Percentiles rank a stretch among this genome's conserved stretches.
phyloP scores from a whole-genome alignment of 2,797 vertebrate species.

The Botia almorhae region DNA sequence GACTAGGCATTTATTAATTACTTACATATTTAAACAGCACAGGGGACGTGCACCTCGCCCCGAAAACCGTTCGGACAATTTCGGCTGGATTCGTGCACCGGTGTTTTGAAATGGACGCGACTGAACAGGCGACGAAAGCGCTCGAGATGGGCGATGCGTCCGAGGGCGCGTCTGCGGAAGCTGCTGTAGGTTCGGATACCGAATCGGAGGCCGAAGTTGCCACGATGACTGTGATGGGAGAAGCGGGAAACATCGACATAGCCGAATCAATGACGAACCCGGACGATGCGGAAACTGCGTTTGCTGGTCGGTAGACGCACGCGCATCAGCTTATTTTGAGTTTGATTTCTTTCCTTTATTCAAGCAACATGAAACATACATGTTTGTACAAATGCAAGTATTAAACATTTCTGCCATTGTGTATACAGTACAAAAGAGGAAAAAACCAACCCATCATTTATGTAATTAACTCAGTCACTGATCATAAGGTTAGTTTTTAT shows the following conservation, averaged over 20 bases:
- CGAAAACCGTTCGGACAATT: slow-evolving; percentile 67
- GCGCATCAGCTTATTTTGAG: neutral
- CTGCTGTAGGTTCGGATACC: slow-evolving; percentile 81
- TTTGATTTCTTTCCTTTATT: no score
- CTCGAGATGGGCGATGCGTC: slow-evolving; percentile 85
- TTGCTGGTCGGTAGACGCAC: slow-evolving; percentile 79
- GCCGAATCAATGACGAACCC: slow-evolving; percentile 85
- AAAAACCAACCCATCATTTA: no score
- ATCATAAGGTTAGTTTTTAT: no score
- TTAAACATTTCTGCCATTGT: no score
- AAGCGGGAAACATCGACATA: slow-evolving; percentile 87
- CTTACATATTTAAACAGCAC: neutral
- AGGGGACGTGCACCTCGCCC: neutral
- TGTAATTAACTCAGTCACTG: no score
- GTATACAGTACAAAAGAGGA: no score
- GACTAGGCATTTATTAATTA: neutral
- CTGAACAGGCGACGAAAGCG: slow-evolving; percentile 83
- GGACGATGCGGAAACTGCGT: slow-evolving; percentile 85
- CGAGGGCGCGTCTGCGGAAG: slow-evolving; percentile 68
- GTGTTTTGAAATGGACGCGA: slow-evolving; percentile 84
- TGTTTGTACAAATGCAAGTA: no score
- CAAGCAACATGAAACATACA: no score
- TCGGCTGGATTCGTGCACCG: slow-evolving; percentile 72
- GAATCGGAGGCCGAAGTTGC: slow-evolving; percentile 88
- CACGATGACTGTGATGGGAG: slow-evolving; percentile 89